Conservation (phyloP, 2,113 vertebrate genomes). For the Puma concolor region DNA sequence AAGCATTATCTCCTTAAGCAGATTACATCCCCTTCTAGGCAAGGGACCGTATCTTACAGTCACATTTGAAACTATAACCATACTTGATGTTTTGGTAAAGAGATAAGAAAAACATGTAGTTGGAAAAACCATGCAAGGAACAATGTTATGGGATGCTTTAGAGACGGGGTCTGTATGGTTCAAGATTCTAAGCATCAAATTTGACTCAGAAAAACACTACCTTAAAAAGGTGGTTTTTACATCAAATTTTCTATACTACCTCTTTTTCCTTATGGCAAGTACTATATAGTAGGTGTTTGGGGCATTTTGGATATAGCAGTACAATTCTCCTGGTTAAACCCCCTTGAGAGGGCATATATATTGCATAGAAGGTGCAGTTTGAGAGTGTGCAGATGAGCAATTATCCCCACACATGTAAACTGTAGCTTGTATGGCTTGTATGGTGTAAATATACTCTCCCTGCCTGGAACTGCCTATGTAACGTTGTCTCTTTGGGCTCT, state of each 20-base stretch:
- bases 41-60: background rate
- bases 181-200: slow-evolving; percentile 51
- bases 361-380: slow-evolving; percentile 12
- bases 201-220: background rate
- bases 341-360: background rate
- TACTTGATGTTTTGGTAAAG: slow-evolving; percentile 33
- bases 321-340: background rate
- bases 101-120: slow-evolving; percentile 40
- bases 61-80: slow-evolving; percentile 6
- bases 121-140: slow-evolving; percentile 37
- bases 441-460: slow-evolving; percentile 63
- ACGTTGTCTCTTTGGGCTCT: slow-evolving; percentile 63
- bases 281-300: background rate
- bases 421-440: slow-evolving; percentile 50
- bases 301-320: background rate
- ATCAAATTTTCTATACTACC: background rate
- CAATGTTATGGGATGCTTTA: background rate
- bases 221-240: background rate
- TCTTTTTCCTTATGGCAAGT: background rate
- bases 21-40: background rate
- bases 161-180: background rate
- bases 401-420: slow-evolving; percentile 12
- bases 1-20: background rate
- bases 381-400: slow-evolving; percentile 42
- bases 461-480: slow-evolving; percentile 51